phyloP scores from a whole-genome alignment of 2,888 invertebrate species.

The Drosophila melanosoma region DNA sequence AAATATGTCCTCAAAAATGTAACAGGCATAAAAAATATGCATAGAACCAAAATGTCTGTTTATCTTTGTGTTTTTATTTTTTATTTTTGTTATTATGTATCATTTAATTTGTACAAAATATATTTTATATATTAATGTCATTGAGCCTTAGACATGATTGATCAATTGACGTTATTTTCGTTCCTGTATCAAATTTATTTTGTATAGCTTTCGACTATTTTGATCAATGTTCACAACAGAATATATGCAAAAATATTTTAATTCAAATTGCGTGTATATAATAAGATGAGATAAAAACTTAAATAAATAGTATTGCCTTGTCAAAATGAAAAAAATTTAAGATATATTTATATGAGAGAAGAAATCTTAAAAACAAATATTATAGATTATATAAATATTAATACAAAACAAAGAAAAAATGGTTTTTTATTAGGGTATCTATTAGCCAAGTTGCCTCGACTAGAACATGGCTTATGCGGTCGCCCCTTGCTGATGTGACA shows the following conservation, averaged over 20 bases:
- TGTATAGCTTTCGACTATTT: not conserved
- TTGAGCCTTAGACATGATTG: not conserved
- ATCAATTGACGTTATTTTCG: not conserved
- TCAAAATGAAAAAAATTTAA: not conserved
- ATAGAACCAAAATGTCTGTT: not conserved
- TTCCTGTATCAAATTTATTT: not conserved
- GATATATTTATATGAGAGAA: not conserved
- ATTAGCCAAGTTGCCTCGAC: not conserved
- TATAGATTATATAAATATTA: not conserved
- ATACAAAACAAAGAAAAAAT: not conserved
- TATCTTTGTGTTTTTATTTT: not conserved
- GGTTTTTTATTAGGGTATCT: conserved; percentile 18
- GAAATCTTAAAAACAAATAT: not conserved
- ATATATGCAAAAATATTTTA: not conserved
- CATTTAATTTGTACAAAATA: not conserved
- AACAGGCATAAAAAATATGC: not conserved
- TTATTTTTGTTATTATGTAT: not conserved
- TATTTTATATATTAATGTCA: not conserved
- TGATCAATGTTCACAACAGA: not conserved
- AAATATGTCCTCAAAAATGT: not conserved
- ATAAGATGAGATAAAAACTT: not conserved
- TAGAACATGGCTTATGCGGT: not conserved
- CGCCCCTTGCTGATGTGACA: conserved; percentile 39
- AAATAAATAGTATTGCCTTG: not conserved
- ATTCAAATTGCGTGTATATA: not conserved